phyloP scores from a whole-genome alignment of 2,113 vertebrate genomes.

The Campylomormyrus tamandua region DNA sequence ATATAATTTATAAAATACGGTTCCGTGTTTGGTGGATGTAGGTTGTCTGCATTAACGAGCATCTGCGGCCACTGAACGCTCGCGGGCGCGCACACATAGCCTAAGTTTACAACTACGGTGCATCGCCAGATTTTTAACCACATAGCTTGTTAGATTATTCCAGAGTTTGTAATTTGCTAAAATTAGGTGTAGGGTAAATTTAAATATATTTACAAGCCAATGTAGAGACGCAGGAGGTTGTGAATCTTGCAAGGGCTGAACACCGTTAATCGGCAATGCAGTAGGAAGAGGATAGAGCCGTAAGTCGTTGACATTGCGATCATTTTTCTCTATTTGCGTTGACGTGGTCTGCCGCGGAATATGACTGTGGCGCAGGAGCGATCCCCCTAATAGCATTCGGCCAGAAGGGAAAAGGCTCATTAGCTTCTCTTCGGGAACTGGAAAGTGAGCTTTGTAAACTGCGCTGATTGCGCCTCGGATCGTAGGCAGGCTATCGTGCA shows the following conservation, averaged over 20 bases:
- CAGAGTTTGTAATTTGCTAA: background rate
- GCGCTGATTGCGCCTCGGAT: background rate
- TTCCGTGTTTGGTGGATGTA: background rate
- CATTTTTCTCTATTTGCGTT: conserved; percentile 16
- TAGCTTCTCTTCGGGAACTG: background rate
- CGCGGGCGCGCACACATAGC: background rate
- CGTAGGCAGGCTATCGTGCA: background rate
- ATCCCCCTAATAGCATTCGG: background rate
- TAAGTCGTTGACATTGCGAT: background rate
- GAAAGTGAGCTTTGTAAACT: background rate
- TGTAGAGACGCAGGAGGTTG: background rate
- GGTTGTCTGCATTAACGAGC: background rate
- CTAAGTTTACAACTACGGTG: background rate
- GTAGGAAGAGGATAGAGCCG: background rate
- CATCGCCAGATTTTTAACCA: background rate
- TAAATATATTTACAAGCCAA: background rate
- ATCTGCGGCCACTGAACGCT: background rate
- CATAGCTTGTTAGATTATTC: background rate
- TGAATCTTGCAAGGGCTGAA: background rate
- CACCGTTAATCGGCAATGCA: background rate
- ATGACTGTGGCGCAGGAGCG: background rate
- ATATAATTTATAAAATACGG: background rate
- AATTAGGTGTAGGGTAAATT: background rate
- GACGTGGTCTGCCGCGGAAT: background rate
- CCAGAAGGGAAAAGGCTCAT: background rate